Percentiles rank a stretch among this genome's conserved stretches.
Conservation (phyloP, 2,113 vertebrate genomes). For the Ranitomeya variabilis region DNA sequence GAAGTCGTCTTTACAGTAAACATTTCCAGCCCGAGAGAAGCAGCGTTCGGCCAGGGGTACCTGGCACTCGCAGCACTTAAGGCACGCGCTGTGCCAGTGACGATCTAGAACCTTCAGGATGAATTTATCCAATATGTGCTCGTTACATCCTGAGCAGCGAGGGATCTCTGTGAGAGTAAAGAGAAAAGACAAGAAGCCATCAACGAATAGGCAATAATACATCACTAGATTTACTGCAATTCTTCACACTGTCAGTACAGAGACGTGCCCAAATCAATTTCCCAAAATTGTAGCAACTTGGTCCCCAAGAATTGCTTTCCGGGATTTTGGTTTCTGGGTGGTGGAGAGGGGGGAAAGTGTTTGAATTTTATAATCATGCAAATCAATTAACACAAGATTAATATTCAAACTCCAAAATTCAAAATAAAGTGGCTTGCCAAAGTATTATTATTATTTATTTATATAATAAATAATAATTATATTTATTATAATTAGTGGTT, state of each 20-base stretch:
- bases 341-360: no score
- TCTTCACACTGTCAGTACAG: not conserved
- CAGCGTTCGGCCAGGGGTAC: slow-evolving; percentile 93
- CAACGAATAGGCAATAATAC: not conserved
- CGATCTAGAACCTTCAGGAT: slow-evolving; percentile 98
- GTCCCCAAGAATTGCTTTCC: no score
- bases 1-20: slow-evolving; percentile 99
- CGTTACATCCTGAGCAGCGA: slow-evolving; percentile 95
- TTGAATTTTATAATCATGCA: no score
- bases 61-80: slow-evolving; percentile 97
- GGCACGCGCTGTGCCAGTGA: slow-evolving; percentile 97
- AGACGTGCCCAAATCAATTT: not conserved
- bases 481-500: no score
- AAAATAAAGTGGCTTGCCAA: no score
- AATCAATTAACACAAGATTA: no score
- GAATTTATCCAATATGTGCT: slow-evolving; percentile 98
- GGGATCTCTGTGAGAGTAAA: slow-evolving; percentile 83
- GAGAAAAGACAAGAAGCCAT: not conserved
- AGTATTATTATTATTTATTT: no score
- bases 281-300: no score
- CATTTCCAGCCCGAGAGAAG: slow-evolving; percentile 91
- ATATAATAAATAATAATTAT: no score
- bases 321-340: no score
- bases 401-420: no score
- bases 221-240: not conserved